Base-by-base conservation (phyloP, 1,140 invertebrate species). In the Macrobrachium nipponense region DNA sequence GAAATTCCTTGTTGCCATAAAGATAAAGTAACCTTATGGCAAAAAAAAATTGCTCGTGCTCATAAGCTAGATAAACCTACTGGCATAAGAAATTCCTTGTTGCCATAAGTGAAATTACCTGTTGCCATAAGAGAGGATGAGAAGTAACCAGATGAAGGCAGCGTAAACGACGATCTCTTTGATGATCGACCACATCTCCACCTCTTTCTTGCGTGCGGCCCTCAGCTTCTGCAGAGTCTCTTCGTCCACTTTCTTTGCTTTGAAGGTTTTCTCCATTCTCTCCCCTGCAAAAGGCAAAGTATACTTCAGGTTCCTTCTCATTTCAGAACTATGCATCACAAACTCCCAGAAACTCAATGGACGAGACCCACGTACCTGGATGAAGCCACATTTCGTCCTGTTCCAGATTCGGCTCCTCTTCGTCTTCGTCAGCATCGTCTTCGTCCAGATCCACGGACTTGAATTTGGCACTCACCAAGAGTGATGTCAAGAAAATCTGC, bases 91-190 rank as follows among this genome's bases (percentile, higher is more conserved):
- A n/a, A n/a, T n/a, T n/a, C n/a, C n/a, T n/a, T n/a, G 27, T 36
- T 36, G 27, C 27, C 4, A 36, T 36, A 36, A 36, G 27, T 36
- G 15, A 18, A 23, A 68, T 80, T 14, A 80, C 84, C 84, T 86
- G 84, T 75, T 86, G 66, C 81, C 72, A 27, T 80, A 80, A 6
- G 79, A 80, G 51, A 93, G 90, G 11, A 92, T 90, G 76, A 92
- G 90, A 6, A 93, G 90, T 18, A 93, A 90, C 90, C 91, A 92
- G 20, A 93, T 88, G 90, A 93, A 93, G 87, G 93, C 90, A 0
- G 91, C 80, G 88, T 93, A 93, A 44, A 92, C 90, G 15, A 92
- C 73, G 5, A 92, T 92, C 86, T 93, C 92, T 87, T 91, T 92
- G 3, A 93, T 80, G 27, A 93, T 91, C 8, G 12, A 90, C 81